Base-by-base conservation (phyloP, 1,140 invertebrate genomes). In the Gryllus bimaculatus region DNA sequence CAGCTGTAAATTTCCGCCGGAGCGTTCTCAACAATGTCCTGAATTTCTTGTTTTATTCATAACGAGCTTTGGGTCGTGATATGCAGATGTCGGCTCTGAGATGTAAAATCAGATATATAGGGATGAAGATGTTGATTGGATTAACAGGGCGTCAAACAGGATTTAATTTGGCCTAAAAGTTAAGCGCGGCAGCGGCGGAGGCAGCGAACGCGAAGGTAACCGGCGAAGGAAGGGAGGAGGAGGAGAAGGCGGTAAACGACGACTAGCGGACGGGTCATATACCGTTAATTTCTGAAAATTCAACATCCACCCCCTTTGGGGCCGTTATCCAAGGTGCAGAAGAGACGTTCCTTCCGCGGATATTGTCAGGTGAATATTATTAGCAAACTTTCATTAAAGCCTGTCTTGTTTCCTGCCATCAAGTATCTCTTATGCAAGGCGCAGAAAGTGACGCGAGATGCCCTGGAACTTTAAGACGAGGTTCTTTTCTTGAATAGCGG, bases 91-190 rank as follows among this genome's bases (percentile, higher is more conserved):
- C 54, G 10, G 10, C 54, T 66, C 54, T 66, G 54, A 66, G 54
- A 66, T 66, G 54, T 66, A 66, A 66, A 66, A 66, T 66, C 54
- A 66, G 54, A 66, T 66, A 66, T 66, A 66, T 66, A 66, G 54
- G 54, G 54, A 66, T 66, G 54, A 66, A 66, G 54, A 66, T 66
- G 54, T 66, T 66, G 54, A 66, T 66, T 66, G 54, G 54, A 66
- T 66, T 66, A 66, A 66, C 54, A 66, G 54, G 54, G 54, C 54
- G 54, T 66, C 54, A 66, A 66, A 66, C 54, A 66, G 54, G 54
- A 66, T 66, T 66, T 66, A 66, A 66, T 66, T 66, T 66, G 54
- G 54, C 54, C 54, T 66, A 66, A 66, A 66, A 66, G 54, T 66
- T 66, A 66, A 66, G 54, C 54, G 54, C 10, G 54, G 54, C 10